These are phyloP conservation scores for Amphipyra tragopoginis DNA, from an alignment of 2,888 invertebrate species.

Conservation along the genomic window DNA sequence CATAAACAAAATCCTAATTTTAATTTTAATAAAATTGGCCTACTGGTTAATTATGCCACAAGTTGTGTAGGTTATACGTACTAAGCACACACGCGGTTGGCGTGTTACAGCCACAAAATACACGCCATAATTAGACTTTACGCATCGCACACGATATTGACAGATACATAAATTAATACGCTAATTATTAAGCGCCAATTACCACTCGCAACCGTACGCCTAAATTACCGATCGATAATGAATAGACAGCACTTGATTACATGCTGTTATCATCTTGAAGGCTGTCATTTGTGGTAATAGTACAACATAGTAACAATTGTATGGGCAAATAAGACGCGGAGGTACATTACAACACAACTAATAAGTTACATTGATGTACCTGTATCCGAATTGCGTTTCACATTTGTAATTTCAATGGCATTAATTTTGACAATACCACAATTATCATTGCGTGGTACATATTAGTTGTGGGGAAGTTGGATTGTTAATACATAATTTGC, in stretches of 20 bases:
- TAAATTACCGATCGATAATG: conserved; percentile 31
- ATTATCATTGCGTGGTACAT: too few species aligned
- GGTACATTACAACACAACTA: too few species aligned
- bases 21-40: too few species aligned
- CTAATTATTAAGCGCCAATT: conserved; percentile 40
- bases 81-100: neutral
- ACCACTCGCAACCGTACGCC: conserved; percentile 15
- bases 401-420: too few species aligned
- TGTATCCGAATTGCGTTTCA: too few species aligned
- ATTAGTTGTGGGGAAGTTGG: too few species aligned
- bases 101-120: conserved; percentile 11
- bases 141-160: conserved; percentile 25
- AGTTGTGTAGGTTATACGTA: too few species aligned
- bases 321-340: neutral
- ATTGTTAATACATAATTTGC: too few species aligned
- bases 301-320: neutral
- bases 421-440: too few species aligned
- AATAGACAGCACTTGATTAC: conserved; percentile 38
- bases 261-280: conserved; percentile 7
- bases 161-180: conserved; percentile 42
- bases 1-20: too few species aligned
- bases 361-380: too few species aligned
- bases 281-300: conserved; percentile 5
- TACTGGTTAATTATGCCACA: too few species aligned
- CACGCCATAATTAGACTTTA: conserved; percentile 42